A percentile compares a stretch with the other conserved stretches of the same genome.
Evolutionary conservation across 1,140 invertebrate genomes (phyloP).

Genomic region (Procambarus clarkii): DNA sequence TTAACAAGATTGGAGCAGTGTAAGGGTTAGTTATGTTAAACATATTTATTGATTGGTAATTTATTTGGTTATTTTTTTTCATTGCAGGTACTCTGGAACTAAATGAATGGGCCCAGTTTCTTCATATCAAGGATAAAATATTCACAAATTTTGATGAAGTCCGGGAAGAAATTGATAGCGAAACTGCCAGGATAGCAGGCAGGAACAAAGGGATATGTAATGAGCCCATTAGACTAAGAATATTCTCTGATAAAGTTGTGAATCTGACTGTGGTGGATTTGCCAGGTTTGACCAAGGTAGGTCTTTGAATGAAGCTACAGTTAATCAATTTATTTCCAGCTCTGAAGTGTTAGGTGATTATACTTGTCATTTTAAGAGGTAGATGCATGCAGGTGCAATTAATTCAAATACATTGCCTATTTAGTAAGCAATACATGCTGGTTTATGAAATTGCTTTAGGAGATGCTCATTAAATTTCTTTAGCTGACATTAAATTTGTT

Average conservation of each 20-base stretch:
- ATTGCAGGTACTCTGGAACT: constrained; percentile 86
- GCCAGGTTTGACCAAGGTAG: constrained; percentile 97
- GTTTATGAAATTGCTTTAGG: neutral
- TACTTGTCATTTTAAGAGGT: no score
- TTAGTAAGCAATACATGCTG: neutral
- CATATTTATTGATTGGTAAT: no score
- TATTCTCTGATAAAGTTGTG: constrained; percentile 93
- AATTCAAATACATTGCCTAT: no score
- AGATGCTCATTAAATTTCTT: neutral
- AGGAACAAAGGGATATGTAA: constrained; percentile 96
- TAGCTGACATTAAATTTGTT: neutral
- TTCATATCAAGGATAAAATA: constrained; percentile 93
- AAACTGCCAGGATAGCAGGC: constrained; percentile 96
- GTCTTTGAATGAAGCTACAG: neutral
- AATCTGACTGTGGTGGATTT: constrained; percentile 98
- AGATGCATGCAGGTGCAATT: no score
- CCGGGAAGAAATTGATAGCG: constrained; percentile 92
- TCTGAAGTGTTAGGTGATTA: no score
- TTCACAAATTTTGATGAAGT: constrained; percentile 96
- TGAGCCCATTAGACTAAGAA: constrained; percentile 97
- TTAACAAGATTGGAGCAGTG: no score
- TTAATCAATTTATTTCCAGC: no score
- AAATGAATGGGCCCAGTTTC: constrained; percentile 97
- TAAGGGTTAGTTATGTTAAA: no score
- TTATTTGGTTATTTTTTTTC: neutral